Evolutionary conservation across 2,888 invertebrate species (phyloP).

Genomic region (Zygogramma bicolorata): DNA sequence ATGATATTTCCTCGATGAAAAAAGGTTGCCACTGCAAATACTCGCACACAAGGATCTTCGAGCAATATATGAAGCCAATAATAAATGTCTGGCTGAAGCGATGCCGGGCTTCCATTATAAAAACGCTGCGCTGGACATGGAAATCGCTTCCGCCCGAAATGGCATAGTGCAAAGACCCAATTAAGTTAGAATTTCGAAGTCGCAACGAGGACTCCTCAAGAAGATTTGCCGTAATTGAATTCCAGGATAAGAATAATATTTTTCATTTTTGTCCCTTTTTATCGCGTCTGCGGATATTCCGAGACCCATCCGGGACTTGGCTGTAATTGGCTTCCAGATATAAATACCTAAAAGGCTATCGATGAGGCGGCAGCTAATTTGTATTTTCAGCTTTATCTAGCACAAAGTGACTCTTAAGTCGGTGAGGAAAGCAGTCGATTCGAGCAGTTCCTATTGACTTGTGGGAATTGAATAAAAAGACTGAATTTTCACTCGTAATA

Average conservation of each 20-base stretch:
- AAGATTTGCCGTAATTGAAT: conserved; percentile 61
- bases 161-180: conserved; percentile 52
- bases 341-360: background rate
- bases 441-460: no score
- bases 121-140: conserved; percentile 57
- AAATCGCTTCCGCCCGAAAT: conserved; percentile 56
- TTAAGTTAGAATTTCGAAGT: conserved; percentile 44
- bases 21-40: conserved; percentile 18
- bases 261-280: conserved; percentile 20
- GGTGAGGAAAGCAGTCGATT: no score
- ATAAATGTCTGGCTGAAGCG: conserved; percentile 33
- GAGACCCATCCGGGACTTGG: background rate
- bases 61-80: conserved; percentile 46
- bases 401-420: no score
- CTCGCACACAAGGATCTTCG: conserved; percentile 39
- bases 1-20: background rate
- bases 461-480: no score
- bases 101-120: conserved; percentile 50
- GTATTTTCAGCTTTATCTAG: background rate
- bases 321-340: background rate
- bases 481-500: no score
- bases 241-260: conserved; percentile 58
- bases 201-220: conserved; percentile 51
- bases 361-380: background rate
- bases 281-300: background rate